These are phyloP conservation scores for Pygmarrhopalites habei DNA, from an alignment of 1,140 invertebrate genomes.

Conservation along the genomic window DNA sequence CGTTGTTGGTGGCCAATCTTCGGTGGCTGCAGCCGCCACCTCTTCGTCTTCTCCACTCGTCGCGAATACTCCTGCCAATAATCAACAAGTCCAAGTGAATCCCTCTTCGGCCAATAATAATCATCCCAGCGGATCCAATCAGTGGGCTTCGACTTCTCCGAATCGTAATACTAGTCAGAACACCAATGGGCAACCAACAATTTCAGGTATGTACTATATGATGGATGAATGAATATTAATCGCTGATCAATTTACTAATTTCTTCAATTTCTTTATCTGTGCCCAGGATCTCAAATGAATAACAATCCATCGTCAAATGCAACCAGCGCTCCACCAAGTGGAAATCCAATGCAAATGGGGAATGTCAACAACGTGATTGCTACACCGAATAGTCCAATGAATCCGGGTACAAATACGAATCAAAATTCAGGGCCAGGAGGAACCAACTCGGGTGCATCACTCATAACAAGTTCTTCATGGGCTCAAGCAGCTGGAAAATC, in stretches of 20 bases:
- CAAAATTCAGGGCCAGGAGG: slow-evolving; percentile 27
- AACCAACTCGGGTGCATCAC: slow-evolving; percentile 36
- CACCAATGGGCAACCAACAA: slow-evolving; percentile 47
- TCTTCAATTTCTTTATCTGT: too few species aligned
- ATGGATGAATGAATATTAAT: too few species aligned
- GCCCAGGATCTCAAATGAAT: slow-evolving; percentile 38
- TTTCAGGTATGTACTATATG: slow-evolving; percentile 40
- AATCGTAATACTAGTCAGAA: slow-evolving; percentile 42
- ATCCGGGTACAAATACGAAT: slow-evolving; percentile 32
- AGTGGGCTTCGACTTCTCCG: slow-evolving; percentile 38
- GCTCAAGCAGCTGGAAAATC: slow-evolving; percentile 49
- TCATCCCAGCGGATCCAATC: slow-evolving; percentile 39
- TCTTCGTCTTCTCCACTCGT: slow-evolving; percentile 42
- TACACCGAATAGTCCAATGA: slow-evolving; percentile 38
- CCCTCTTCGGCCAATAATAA: slow-evolving; percentile 40
- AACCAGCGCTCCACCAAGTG: slow-evolving; percentile 39
- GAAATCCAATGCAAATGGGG: slow-evolving; percentile 38
- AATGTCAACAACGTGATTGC: slow-evolving; percentile 39
- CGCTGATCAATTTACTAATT: slow-evolving; percentile 46
- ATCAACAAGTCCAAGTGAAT: slow-evolving; percentile 43
- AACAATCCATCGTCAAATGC: slow-evolving; percentile 39
- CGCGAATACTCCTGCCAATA: slow-evolving; percentile 45
- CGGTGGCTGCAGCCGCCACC: slow-evolving; percentile 41
- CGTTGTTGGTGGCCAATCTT: slow-evolving; percentile 14
- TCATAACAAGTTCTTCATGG: slow-evolving; percentile 43